Evolutionary conservation across 2,888 invertebrate species (phyloP).

Genomic region (Luperina nickerlii): DNA sequence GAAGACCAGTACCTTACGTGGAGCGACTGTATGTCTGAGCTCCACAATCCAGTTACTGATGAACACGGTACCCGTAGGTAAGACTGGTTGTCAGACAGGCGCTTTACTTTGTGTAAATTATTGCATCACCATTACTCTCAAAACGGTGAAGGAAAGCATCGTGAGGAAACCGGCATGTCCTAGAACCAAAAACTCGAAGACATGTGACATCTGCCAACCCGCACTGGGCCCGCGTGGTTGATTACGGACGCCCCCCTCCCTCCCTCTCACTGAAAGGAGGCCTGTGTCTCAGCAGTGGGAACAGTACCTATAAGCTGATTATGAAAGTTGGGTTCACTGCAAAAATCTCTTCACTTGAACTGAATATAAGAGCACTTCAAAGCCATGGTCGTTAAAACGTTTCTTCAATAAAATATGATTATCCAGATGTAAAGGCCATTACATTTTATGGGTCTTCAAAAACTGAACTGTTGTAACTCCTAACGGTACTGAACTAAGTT

Average conservation of each 20-base stretch:
- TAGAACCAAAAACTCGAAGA: no score
- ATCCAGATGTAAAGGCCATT: background rate
- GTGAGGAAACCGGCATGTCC: no score
- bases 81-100: background rate
- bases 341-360: background rate
- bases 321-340: no score
- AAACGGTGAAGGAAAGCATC: no score
- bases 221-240: no score
- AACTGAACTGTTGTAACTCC: conserved; percentile 11
- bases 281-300: no score
- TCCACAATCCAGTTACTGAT: background rate
- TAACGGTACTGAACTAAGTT: conserved; percentile 5
- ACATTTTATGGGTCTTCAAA: conserved; percentile 15
- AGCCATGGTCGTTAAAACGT: background rate
- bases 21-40: background rate
- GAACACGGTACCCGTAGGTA: background rate
- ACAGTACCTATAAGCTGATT: no score
- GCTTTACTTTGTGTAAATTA: no score
- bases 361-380: background rate
- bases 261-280: no score
- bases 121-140: no score
- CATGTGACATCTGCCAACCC: no score
- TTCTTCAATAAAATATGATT: background rate
- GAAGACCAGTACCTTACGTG: background rate
- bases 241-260: no score